These are phyloP conservation scores for Nymphalis urticae DNA, from an alignment of 2,888 invertebrate species.

Conservation along the genomic window DNA sequence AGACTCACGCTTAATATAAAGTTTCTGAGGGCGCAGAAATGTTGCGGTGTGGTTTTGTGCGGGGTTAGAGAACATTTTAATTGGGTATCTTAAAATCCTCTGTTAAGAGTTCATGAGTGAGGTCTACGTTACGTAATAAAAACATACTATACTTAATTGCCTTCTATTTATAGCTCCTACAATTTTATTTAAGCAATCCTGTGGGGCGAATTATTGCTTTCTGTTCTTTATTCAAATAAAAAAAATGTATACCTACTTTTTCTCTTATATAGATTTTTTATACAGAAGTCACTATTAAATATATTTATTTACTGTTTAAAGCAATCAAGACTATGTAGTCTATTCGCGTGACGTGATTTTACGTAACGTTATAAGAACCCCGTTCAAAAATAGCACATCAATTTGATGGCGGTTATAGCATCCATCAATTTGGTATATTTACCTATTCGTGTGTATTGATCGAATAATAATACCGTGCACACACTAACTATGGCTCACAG, in stretches of 20 bases:
- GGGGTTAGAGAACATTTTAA: slow-evolving; percentile 3
- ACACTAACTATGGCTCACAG: slow-evolving; percentile 17
- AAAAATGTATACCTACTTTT: too few species aligned
- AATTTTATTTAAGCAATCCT: too few species aligned
- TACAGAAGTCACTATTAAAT: too few species aligned
- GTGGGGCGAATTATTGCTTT: too few species aligned
- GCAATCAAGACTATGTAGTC: neutral
- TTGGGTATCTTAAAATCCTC: neutral
- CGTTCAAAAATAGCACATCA: neutral
- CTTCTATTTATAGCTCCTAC: too few species aligned
- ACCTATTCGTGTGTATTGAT: slow-evolving; percentile 7
- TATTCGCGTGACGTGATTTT: neutral
- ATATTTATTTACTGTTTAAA: too few species aligned
- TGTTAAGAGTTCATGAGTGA: too few species aligned
- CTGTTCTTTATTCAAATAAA: too few species aligned
- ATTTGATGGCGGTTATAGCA: neutral
- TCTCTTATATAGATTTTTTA: too few species aligned
- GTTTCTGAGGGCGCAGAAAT: neutral
- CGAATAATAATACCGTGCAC: slow-evolving; percentile 22
- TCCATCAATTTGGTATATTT: slow-evolving; percentile 10
- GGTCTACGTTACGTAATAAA: neutral
- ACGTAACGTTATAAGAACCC: neutral
- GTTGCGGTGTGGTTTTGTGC: neutral
- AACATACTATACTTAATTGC: neutral
- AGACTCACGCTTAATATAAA: neutral